Conservation (phyloP, 2,888 invertebrate genomes). For the Apeira syringaria region DNA sequence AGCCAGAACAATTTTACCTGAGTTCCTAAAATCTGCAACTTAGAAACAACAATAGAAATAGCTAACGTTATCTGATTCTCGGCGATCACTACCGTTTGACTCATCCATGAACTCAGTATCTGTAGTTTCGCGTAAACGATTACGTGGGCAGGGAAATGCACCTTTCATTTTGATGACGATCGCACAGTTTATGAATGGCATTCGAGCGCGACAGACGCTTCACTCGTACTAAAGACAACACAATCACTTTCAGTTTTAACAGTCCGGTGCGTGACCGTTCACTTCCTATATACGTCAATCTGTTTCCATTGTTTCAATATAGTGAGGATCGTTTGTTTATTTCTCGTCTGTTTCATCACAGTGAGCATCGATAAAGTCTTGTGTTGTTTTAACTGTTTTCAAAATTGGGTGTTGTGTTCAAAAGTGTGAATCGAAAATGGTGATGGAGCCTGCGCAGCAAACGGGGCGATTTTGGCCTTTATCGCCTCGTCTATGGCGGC, state of each 20-base stretch:
- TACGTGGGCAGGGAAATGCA: constrained; percentile 25
- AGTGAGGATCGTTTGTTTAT: neutral
- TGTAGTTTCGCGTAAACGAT: constrained; percentile 21
- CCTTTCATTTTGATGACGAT: constrained; percentile 15
- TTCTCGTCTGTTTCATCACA: constrained; percentile 2
- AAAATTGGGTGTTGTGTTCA: constrained; percentile 32
- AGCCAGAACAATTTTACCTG: too few relatives aligned
- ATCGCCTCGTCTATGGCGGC: constrained; percentile 73
- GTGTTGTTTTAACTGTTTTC: constrained; percentile 9
- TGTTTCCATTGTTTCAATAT: neutral
- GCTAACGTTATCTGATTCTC: constrained; percentile 19
- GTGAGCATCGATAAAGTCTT: constrained; percentile 55
- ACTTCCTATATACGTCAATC: neutral
- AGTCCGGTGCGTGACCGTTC: neutral
- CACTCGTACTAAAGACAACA: neutral
- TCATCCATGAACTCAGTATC: constrained; percentile 20
- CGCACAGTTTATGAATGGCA: constrained; percentile 21
- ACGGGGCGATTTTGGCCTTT: constrained; percentile 74
- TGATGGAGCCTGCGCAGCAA: constrained; percentile 72
- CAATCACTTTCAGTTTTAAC: constrained; percentile 1
- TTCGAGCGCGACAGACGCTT: constrained; percentile 12
- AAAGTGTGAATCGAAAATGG: constrained; percentile 61
- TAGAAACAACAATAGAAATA: constrained; percentile 8
- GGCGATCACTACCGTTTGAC: constrained; percentile 19
- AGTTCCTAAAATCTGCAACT: constrained; percentile 5